phyloP scores from a whole-genome alignment of 2,113 vertebrate genomes.

The Anser cygnoides region DNA sequence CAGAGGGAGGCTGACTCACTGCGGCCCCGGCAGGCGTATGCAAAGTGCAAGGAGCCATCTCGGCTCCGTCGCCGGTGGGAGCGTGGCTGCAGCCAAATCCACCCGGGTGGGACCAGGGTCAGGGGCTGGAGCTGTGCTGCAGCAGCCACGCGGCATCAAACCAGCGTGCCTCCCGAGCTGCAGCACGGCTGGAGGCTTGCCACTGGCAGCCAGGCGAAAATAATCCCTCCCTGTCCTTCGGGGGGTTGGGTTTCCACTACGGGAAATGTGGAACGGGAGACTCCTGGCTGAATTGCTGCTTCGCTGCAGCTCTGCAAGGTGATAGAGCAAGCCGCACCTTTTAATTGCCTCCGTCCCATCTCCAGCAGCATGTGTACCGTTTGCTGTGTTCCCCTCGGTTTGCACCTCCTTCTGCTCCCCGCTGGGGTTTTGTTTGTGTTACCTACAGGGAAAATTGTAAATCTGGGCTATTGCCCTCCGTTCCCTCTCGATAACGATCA shows the following conservation, averaged over 20 bases:
- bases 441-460: neutral
- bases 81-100: fast-evolving
- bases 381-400: neutral
- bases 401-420: neutral
- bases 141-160: neutral
- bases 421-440: neutral
- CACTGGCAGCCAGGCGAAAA: slow-evolving; percentile 7
- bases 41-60: neutral
- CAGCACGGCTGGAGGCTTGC: neutral
- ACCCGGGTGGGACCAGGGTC: neutral
- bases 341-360: neutral
- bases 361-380: fast-evolving
- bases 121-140: neutral
- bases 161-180: neutral
- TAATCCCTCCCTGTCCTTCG: neutral
- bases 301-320: neutral
- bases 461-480: neutral
- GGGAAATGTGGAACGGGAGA: neutral
- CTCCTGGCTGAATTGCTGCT: neutral
- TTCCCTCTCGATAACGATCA: neutral
- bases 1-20: neutral
- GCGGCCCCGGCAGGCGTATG: neutral
- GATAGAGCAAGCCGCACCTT: neutral
- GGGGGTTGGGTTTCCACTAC: neutral
- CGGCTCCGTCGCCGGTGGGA: fast-evolving